phyloP scores from a whole-genome alignment of 2,113 vertebrate genomes.

The Seriola quinqueradiata region DNA sequence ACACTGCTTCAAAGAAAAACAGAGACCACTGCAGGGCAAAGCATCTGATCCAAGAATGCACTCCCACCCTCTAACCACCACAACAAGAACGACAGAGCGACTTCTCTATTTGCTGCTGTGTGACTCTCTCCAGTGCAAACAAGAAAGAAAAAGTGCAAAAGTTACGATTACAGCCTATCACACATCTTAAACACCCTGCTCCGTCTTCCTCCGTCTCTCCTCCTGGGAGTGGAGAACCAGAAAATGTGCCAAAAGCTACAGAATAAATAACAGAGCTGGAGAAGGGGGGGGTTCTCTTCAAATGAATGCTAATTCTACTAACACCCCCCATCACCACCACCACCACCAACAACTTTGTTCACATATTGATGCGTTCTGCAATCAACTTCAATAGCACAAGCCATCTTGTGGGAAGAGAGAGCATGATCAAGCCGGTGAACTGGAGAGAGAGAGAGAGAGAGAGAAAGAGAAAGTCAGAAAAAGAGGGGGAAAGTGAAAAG shows the following conservation, averaged over 20 bases:
- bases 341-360: constrained; percentile 88
- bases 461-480: constrained; percentile 48
- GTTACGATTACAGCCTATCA: constrained; percentile 93
- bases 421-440: constrained; percentile 41
- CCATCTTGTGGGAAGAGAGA: constrained; percentile 79
- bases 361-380: constrained; percentile 90
- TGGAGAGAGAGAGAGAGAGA: constrained; percentile 25
- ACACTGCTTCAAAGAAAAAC: constrained; percentile 87
- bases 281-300: constrained; percentile 84
- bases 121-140: constrained; percentile 55
- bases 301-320: constrained; percentile 97
- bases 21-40: constrained; percentile 88
- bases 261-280: constrained; percentile 90
- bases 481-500: constrained; percentile 48
- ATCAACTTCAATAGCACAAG: constrained; percentile 92
- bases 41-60: constrained; percentile 86
- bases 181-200: constrained; percentile 75
- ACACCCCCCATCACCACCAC: constrained; percentile 75
- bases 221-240: constrained; percentile 80
- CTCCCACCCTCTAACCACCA: constrained; percentile 34
- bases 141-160: constrained; percentile 87
- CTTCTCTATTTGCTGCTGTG: not conserved
- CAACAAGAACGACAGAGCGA: constrained; percentile 46
- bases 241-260: constrained; percentile 93
- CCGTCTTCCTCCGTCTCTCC: constrained; percentile 80